phyloP scores from a whole-genome alignment of 2,888 invertebrate species.

The Orthosia cruda region DNA sequence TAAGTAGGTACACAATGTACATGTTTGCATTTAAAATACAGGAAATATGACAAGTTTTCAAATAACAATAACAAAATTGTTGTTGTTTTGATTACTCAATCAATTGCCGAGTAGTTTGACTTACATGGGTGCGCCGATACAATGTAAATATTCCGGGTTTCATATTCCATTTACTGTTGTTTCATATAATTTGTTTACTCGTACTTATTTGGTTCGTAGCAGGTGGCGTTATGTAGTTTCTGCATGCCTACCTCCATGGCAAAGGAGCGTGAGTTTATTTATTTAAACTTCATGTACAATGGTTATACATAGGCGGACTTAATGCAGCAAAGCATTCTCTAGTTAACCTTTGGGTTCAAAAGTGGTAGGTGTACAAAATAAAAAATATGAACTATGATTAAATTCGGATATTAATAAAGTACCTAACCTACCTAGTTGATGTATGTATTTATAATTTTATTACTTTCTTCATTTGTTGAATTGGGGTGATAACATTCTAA shows the following conservation, averaged over 20 bases:
- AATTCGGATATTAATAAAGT: too few species aligned
- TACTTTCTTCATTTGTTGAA: slow-evolving; percentile 1
- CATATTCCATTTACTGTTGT: neutral
- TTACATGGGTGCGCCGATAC: slow-evolving; percentile 20
- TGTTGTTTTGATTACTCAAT: slow-evolving; percentile 31
- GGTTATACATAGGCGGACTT: too few species aligned
- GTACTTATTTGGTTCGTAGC: too few species aligned
- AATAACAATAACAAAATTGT: slow-evolving; percentile 37
- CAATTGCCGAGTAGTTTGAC: slow-evolving; percentile 33
- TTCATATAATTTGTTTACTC: neutral
- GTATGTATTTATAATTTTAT: neutral
- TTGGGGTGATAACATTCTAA: neutral
- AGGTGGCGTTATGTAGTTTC: too few species aligned
- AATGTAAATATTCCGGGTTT: slow-evolving; percentile 35
- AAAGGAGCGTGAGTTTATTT: too few species aligned
- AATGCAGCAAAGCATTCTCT: too few species aligned
- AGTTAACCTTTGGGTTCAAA: too few species aligned
- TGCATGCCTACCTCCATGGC: too few species aligned
- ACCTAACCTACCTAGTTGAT: too few species aligned
- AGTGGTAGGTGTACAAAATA: too few species aligned
- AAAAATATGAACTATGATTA: too few species aligned
- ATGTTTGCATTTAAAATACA: slow-evolving; percentile 15
- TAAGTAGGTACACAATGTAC: neutral
- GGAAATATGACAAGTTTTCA: slow-evolving; percentile 20
- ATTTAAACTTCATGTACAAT: too few species aligned